A percentile compares a stretch with the other conserved stretches of the same genome.
Evolutionary conservation across 2,797 vertebrate genomes (phyloP).

Genomic region (Pagetopsis macropterus): DNA sequence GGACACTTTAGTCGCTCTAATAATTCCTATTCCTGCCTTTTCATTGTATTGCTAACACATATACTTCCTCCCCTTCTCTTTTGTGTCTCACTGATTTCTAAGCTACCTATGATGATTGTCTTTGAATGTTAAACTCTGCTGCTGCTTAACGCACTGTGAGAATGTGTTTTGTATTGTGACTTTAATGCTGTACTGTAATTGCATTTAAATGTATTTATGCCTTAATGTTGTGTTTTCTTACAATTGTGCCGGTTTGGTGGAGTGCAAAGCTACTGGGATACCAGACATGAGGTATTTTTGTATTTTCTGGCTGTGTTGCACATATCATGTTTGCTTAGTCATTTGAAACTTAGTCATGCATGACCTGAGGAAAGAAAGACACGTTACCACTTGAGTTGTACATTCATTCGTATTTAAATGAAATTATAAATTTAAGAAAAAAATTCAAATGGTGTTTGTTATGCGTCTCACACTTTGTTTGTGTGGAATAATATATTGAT

Average conservation of each 20-base stretch:
- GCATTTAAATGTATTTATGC: constrained; percentile 25
- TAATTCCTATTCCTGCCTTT: background rate
- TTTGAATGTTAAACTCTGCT: constrained; percentile 56
- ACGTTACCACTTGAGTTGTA: constrained; percentile 25
- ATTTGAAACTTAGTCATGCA: constrained; percentile 33
- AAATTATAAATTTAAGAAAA: constrained; percentile 18
- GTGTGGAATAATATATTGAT: constrained; percentile 50
- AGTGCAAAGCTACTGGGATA: background rate
- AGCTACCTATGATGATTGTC: constrained; percentile 36
- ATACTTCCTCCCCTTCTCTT: background rate
- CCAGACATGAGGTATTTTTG: background rate
- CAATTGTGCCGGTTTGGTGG: constrained; percentile 7
- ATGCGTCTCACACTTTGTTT: constrained; percentile 37
- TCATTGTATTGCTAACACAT: constrained; percentile 28
- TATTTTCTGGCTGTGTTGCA: constrained; percentile 2
- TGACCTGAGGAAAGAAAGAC: constrained; percentile 6
- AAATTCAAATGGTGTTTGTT: background rate
- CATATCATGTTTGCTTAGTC: constrained; percentile 8
- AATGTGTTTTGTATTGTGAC: constrained; percentile 15
- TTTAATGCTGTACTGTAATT: constrained; percentile 29
- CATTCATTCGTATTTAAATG: constrained; percentile 9
- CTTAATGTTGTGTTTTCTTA: constrained; percentile 21
- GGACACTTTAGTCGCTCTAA: background rate
- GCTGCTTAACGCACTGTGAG: constrained; percentile 59
- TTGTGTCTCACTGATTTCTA: constrained; percentile 29